Conservation (phyloP, 1,140 invertebrate species). For the Drosophila lowei region DNA sequence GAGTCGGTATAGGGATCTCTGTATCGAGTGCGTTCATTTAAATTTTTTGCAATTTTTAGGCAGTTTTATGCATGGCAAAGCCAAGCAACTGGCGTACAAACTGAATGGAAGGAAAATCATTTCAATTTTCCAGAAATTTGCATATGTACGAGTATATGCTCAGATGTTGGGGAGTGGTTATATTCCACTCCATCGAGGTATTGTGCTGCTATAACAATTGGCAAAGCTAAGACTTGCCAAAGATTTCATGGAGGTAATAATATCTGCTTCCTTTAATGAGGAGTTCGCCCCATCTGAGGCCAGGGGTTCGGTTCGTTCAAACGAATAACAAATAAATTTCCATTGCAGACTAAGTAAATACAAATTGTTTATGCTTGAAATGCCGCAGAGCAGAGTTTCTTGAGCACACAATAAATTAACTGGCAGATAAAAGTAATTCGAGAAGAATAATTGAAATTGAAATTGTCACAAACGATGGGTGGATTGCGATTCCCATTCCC, state of each 20-base stretch:
- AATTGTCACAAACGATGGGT: slow-evolving; percentile 36
- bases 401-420: slow-evolving; percentile 44
- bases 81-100: slow-evolving; percentile 59
- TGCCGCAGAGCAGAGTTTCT: slow-evolving; percentile 1
- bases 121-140: slow-evolving; percentile 68
- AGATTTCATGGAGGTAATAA: slow-evolving; percentile 57
- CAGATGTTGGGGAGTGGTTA: neutral
- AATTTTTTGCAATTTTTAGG: slow-evolving; percentile 78
- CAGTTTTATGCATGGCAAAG: slow-evolving; percentile 70
- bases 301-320: slow-evolving; percentile 1
- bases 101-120: slow-evolving; percentile 68
- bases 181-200: slow-evolving; percentile 5
- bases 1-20: slow-evolving; percentile 17
- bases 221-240: slow-evolving; percentile 38
- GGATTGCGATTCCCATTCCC: neutral
- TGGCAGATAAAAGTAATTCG: slow-evolving; percentile 44
- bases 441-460: slow-evolving; percentile 50
- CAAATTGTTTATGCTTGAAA: slow-evolving; percentile 26
- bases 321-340: slow-evolving; percentile 17
- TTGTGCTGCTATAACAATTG: slow-evolving; percentile 41
- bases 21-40: slow-evolving; percentile 65
- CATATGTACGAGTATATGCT: slow-evolving; percentile 12
- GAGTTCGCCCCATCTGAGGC: slow-evolving; percentile 10
- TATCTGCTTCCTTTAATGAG: slow-evolving; percentile 15
- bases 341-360: slow-evolving; percentile 33